Conservation (phyloP, 37 sponge, comb jelly and placozoan species). For the Crambe crambe region DNA sequence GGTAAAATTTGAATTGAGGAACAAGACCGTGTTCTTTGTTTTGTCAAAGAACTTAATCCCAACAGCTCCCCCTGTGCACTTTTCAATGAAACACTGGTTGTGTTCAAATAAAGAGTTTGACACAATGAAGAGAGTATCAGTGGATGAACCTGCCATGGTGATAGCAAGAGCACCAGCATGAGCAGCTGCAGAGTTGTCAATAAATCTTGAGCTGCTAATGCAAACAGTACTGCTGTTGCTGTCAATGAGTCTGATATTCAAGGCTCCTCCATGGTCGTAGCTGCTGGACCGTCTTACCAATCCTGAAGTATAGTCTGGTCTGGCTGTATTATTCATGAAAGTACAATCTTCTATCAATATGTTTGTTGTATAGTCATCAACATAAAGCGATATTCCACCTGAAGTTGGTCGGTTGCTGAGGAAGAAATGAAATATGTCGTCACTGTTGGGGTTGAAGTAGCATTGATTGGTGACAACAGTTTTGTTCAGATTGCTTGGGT, state of each 20-base stretch:
- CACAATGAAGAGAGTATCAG: constrained; percentile 24
- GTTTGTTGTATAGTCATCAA: not conserved
- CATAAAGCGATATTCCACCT: constrained; percentile 42
- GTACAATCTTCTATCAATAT: constrained; percentile 11
- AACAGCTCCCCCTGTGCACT: constrained; percentile 66
- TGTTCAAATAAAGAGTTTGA: constrained; percentile 15
- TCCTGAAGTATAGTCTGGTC: constrained; percentile 7
- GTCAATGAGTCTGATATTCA: constrained; percentile 23
- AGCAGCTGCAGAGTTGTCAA: constrained; percentile 45
- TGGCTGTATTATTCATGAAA: constrained; percentile 35
- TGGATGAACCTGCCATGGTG: constrained; percentile 8
- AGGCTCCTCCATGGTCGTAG: constrained; percentile 68
- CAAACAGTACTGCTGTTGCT: constrained; percentile 21
- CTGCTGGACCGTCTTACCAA: not conserved
- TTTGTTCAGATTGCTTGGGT: not conserved
- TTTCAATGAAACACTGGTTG: constrained; percentile 35
- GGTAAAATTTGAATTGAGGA: constrained; percentile 31
- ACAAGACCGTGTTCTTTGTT: constrained; percentile 25
- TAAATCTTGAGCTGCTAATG: constrained; percentile 30
- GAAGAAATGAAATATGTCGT: constrained; percentile 24
- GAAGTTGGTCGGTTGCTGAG: constrained; percentile 45
- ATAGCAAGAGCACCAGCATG: constrained; percentile 59
- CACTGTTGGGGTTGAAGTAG: constrained; percentile 12
- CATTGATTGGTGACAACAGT: not conserved
- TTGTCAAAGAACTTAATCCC: constrained; percentile 45